phyloP scores from a whole-genome alignment of 1,140 invertebrate species.

The Atta texana region DNA sequence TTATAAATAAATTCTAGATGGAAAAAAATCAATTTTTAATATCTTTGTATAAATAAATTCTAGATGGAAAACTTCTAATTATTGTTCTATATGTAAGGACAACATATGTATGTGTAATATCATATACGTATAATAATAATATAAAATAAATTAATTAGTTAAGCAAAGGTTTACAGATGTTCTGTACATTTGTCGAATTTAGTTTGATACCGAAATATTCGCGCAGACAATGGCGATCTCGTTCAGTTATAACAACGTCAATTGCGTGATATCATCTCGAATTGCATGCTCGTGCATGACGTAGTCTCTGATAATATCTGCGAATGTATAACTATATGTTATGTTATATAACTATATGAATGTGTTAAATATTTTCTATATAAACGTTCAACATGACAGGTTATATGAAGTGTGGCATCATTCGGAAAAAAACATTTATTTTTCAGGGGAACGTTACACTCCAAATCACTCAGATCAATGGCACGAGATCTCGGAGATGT shows the following conservation, averaged over 20 bases:
- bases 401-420: not conserved
- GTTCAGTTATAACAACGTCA: not conserved
- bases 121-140: not conserved
- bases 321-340: not conserved
- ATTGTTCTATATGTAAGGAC: too few relatives aligned
- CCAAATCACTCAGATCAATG: constrained; percentile 87
- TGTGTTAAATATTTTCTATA: constrained; percentile 16
- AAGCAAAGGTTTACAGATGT: not conserved
- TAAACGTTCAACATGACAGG: not conserved
- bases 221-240: not conserved
- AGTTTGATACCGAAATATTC: constrained; percentile 19
- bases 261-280: not conserved
- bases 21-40: constrained; percentile 3
- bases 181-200: not conserved
- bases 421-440: constrained; percentile 13
- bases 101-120: not conserved
- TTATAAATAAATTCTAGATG: not conserved
- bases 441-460: constrained; percentile 91
- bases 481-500: constrained; percentile 92
- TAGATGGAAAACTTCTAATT: not conserved
- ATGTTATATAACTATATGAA: not conserved
- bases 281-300: not conserved
- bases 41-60: not conserved
- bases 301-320: not conserved
- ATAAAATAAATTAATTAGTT: not conserved